Evolutionary conservation across 2,797 vertebrate species (phyloP).

Genomic region (Dromococcyx pavoninus): DNA sequence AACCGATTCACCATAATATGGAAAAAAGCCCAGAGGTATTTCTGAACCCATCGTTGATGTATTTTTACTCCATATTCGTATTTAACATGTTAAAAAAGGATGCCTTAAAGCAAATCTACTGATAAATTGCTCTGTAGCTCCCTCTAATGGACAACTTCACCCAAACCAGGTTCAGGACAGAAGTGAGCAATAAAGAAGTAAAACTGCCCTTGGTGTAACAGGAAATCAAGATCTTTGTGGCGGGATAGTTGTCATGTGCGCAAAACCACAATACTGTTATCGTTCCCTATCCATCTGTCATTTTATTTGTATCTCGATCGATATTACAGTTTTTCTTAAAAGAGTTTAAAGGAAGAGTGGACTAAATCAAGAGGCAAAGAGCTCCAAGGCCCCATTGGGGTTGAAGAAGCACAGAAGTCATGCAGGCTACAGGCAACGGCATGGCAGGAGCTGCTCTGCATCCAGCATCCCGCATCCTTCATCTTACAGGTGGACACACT

Average conservation of each 20-base stretch:
- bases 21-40: neutral
- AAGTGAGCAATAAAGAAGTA: accelerated
- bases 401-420: neutral
- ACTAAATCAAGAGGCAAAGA: neutral
- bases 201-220: neutral
- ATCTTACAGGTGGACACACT: neutral
- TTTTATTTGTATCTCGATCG: neutral
- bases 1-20: neutral
- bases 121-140: constrained; percentile 50
- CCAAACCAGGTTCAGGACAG: neutral
- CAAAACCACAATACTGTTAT: neutral
- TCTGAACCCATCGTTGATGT: neutral
- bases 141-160: constrained; percentile 7
- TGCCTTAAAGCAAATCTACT: neutral
- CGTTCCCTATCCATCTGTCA: neutral
- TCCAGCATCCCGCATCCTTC: neutral
- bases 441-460: accelerated
- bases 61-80: neutral
- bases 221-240: neutral
- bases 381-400: accelerated
- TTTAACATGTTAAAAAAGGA: neutral
- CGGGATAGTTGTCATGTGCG: neutral
- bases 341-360: neutral
- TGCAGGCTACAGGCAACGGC: neutral
- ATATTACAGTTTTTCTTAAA: neutral